Evolutionary conservation across 2,888 invertebrate species (phyloP).

Genomic region (Chrysotoxum bicinctum): DNA sequence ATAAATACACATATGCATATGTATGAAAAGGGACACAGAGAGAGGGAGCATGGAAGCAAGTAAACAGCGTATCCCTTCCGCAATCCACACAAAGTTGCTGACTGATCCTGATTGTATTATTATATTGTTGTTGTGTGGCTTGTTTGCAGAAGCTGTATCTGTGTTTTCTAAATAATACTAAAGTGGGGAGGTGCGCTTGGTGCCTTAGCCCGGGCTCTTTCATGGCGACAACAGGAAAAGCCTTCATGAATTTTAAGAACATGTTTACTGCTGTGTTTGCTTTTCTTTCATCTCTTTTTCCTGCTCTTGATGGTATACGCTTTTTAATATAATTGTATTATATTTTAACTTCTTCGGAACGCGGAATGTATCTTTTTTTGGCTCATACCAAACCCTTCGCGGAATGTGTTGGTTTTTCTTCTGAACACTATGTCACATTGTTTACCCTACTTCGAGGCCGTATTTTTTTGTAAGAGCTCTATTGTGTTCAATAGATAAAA

Average conservation of each 20-base stretch:
- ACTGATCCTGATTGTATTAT: conserved; percentile 64
- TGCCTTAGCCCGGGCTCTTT: not conserved
- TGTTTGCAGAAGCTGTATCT: conserved; percentile 13
- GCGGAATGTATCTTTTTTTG: not conserved
- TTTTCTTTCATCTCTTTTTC: conserved; percentile 23
- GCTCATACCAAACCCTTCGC: not conserved
- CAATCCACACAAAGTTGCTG: conserved; percentile 14
- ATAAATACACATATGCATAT: conserved; percentile 9
- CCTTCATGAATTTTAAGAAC: conserved; percentile 52
- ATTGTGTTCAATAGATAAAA: not conserved
- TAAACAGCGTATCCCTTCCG: conserved; percentile 36
- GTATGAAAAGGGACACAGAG: not conserved
- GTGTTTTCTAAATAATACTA: not conserved
- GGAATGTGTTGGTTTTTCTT: not conserved
- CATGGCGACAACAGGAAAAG: conserved; percentile 43
- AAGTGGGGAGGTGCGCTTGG: not conserved
- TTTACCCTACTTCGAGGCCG: not conserved
- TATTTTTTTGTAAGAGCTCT: not conserved
- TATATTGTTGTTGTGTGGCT: conserved; percentile 56
- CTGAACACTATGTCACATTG: not conserved
- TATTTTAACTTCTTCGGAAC: not conserved
- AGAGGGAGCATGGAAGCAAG: not conserved
- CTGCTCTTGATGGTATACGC: not conserved
- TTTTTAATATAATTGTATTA: conserved; percentile 13
- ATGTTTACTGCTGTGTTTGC: conserved; percentile 35